Conservation (phyloP, 2,797 vertebrate genomes). For the Crocodylus rhombifer region DNA sequence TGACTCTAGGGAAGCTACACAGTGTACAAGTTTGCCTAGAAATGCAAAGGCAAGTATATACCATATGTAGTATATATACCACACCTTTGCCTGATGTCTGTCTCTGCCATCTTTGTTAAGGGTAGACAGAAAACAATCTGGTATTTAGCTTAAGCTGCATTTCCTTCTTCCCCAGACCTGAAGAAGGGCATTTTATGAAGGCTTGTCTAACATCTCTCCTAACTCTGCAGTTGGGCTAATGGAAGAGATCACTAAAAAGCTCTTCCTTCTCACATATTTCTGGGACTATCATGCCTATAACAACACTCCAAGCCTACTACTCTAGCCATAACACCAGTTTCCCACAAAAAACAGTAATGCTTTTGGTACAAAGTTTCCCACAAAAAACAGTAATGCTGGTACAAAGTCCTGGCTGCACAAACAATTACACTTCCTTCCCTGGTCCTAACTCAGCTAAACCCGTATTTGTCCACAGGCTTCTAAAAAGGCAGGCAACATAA, state of each 20-base stretch:
- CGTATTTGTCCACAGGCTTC: accelerated
- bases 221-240: no score
- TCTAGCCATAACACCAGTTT: not conserved
- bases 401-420: not conserved
- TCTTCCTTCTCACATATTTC: not conserved
- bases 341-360: accelerated
- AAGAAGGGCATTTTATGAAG: no score
- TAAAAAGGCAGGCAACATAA: not conserved
- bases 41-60: not conserved
- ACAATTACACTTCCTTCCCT: not conserved
- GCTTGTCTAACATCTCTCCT: no score
- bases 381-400: not conserved
- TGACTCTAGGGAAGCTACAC: not conserved
- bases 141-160: no score
- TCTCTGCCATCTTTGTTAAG: no score
- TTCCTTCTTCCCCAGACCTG: no score
- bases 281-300: not conserved
- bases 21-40: not conserved
- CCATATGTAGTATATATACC: accelerated
- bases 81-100: not conserved
- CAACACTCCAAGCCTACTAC: no score
- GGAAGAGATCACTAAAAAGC: no score
- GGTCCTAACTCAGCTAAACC: not conserved
- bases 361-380: not conserved
- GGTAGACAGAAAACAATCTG: no score